These are phyloP conservation scores for Busseola fusca DNA, from an alignment of 2,888 invertebrate genomes.

Conservation along the genomic window DNA sequence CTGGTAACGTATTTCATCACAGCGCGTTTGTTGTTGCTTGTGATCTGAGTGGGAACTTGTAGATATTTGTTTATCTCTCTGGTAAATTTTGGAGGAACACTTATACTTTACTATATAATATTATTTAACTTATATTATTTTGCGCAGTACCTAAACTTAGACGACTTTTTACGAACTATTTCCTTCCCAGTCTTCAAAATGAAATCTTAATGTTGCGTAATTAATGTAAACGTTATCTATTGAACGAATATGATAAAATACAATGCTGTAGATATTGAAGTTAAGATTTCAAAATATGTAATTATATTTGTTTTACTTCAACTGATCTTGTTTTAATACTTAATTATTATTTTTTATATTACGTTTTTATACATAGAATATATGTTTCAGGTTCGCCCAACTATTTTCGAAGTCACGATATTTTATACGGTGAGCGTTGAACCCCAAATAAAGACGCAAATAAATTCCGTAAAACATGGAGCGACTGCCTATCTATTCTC, in stretches of 20 bases:
- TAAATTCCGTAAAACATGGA: not conserved
- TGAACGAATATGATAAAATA: not conserved
- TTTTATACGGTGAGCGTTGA: not conserved
- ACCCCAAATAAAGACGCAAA: not conserved
- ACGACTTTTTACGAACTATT: not conserved
- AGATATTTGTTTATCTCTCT: slow-evolving; percentile 4
- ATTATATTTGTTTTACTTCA: not conserved
- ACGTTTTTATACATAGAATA: not conserved
- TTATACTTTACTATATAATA: not conserved
- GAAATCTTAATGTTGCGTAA: not conserved
- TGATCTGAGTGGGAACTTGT: slow-evolving; percentile 24
- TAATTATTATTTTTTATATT: not conserved
- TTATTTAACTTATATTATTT: not conserved
- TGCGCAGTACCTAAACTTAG: not conserved
- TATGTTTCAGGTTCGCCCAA: not conserved
- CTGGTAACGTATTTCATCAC: slow-evolving; percentile 47
- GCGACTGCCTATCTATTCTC: too few relatives aligned
- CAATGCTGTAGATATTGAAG: not conserved
- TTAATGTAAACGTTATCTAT: slow-evolving; percentile 1
- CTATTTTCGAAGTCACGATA: not conserved
- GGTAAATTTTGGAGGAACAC: not conserved
- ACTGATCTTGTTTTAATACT: not conserved
- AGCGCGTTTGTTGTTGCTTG: slow-evolving; percentile 28
- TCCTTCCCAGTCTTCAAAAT: not conserved
- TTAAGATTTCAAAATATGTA: not conserved